These are phyloP conservation scores for Hypomecis punctinalis DNA, from an alignment of 2,888 invertebrate genomes.

Conservation along the genomic window DNA sequence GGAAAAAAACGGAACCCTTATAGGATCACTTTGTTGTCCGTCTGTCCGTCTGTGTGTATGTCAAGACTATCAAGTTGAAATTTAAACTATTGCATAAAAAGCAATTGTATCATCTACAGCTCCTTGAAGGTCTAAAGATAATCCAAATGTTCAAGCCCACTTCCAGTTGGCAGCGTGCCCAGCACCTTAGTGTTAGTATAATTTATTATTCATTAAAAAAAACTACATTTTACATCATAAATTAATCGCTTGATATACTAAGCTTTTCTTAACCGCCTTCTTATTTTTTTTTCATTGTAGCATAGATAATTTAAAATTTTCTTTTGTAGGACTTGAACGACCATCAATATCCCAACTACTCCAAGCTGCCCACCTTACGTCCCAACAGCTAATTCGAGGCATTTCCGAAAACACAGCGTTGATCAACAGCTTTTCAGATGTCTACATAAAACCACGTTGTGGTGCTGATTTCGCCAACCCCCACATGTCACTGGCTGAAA, in stretches of 20 bases:
- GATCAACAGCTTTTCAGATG: slow-evolving; percentile 85
- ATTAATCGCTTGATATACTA: neutral
- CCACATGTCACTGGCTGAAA: slow-evolving; percentile 75
- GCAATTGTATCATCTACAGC: too few relatives aligned
- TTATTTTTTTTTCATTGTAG: neutral
- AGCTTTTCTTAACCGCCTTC: neutral
- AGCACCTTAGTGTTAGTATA: too few relatives aligned
- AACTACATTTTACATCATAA: too few relatives aligned
- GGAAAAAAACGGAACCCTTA: too few relatives aligned
- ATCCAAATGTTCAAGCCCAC: too few relatives aligned
- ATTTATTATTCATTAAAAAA: too few relatives aligned
- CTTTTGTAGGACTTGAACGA: slow-evolving; percentile 83
- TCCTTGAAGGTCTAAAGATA: too few relatives aligned
- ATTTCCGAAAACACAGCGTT: slow-evolving; percentile 84
- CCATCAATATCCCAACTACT: slow-evolving; percentile 87
- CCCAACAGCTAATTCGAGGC: slow-evolving; percentile 87
- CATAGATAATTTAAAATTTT: slow-evolving; percentile 1
- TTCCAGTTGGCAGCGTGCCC: too few relatives aligned
- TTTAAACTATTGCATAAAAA: too few relatives aligned
- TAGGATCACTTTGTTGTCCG: too few relatives aligned
- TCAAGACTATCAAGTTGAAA: too few relatives aligned
- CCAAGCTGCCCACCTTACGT: slow-evolving; percentile 86
- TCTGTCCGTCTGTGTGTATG: too few relatives aligned
- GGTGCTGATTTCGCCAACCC: slow-evolving; percentile 69
- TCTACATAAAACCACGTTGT: slow-evolving; percentile 86